phyloP scores from a whole-genome alignment of 2,888 invertebrate genomes.

The Cyrtodaria siliqua region DNA sequence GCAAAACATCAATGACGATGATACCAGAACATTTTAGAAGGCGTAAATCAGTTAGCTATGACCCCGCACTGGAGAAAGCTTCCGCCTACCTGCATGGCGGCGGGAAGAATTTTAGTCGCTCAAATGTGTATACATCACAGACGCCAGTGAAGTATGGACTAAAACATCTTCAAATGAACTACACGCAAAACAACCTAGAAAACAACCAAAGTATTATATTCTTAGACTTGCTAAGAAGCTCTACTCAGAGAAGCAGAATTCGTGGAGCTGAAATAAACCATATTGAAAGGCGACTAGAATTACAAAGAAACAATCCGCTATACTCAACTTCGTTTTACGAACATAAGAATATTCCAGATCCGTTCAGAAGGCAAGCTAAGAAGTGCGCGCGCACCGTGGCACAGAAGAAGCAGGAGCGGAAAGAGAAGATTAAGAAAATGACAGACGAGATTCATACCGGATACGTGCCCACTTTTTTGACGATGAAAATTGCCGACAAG shows the following conservation, averaged over 20 bases:
- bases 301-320: conserved; percentile 63
- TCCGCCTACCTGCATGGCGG: conserved; percentile 67
- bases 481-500: conserved; percentile 58
- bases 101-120: conserved; percentile 67
- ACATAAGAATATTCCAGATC: conserved; percentile 62
- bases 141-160: conserved; percentile 67
- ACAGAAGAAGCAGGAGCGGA: conserved; percentile 71
- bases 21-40: conserved; percentile 3
- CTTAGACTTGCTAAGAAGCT: conserved; percentile 69
- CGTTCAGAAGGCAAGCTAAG: conserved; percentile 46
- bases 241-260: conserved; percentile 65
- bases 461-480: conserved; percentile 68
- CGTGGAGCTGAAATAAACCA: conserved; percentile 63
- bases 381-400: conserved; percentile 67
- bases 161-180: conserved; percentile 70
- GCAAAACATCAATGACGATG: too few species aligned
- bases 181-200: conserved; percentile 74
- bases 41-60: conserved; percentile 58
- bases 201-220: conserved; percentile 74
- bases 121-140: conserved; percentile 68
- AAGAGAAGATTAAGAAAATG: conserved; percentile 71
- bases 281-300: conserved; percentile 69
- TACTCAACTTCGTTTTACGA: conserved; percentile 69
- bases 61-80: conserved; percentile 72
- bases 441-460: conserved; percentile 72